Evolutionary conservation across 30 jellyfish, hydroid and myxozoan species (phyloP).

Genomic region (Phacellophora camtschatica): DNA sequence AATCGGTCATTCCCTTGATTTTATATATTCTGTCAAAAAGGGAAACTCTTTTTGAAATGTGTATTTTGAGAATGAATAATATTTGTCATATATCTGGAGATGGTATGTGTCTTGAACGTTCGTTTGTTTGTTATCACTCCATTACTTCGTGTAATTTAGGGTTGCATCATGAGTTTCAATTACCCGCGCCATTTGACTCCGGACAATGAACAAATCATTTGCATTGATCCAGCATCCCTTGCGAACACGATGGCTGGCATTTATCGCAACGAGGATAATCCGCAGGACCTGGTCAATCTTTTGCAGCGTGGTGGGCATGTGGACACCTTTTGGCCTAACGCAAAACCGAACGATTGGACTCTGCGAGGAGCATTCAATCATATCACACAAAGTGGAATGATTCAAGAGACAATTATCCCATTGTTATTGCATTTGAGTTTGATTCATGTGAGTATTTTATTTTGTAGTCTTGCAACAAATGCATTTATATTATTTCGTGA

Average conservation of each 20-base stretch:
- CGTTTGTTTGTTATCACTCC: not conserved
- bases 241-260: constrained; percentile 87
- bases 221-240: constrained; percentile 91
- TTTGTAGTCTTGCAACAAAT: not conserved
- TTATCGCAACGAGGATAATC: constrained; percentile 88
- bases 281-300: constrained; percentile 84
- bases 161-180: constrained; percentile 83
- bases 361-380: constrained; percentile 89
- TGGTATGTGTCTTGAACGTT: no score
- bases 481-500: not conserved
- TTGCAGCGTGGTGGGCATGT: constrained; percentile 86
- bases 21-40: no score
- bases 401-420: constrained; percentile 93
- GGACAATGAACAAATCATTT: constrained; percentile 49
- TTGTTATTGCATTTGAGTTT: constrained; percentile 75
- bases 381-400: constrained; percentile 85
- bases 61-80: no score
- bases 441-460: constrained; percentile 23
- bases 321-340: constrained; percentile 83
- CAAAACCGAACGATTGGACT: constrained; percentile 98
- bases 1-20: no score
- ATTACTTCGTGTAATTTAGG: constrained; percentile 26
- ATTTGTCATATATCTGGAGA: no score
- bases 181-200: constrained; percentile 70
- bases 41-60: no score